Percentiles rank a stretch among this genome's conserved stretches.
These are phyloP conservation scores for Pangasius djambal DNA, from an alignment of 2,797 vertebrate species.

Conservation along the genomic window DNA sequence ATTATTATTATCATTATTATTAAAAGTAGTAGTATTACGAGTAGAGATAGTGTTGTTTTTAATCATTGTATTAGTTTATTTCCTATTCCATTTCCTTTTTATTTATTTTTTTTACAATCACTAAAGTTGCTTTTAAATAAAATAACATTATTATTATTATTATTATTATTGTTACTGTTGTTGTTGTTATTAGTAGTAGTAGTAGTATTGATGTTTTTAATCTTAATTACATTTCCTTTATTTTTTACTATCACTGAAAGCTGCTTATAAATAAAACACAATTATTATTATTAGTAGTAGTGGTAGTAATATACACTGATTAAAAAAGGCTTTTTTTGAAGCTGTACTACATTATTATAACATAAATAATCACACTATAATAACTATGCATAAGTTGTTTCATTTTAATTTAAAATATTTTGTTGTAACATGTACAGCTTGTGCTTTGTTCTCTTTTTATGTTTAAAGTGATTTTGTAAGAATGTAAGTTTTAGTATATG, in stretches of 20 bases:
- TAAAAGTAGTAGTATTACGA: not conserved
- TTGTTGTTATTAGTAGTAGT: not conserved
- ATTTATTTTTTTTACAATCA: not conserved
- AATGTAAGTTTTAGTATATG: not conserved
- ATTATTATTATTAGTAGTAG: no score
- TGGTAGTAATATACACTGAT: not conserved
- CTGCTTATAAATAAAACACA: not conserved
- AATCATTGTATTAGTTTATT: not conserved
- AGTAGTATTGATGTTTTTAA: no score
- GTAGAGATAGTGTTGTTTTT: not conserved
- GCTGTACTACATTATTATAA: not conserved
- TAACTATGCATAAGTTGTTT: not conserved
- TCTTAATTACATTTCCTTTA: not conserved
- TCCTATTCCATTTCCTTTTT: not conserved
- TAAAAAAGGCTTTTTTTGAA: not conserved
- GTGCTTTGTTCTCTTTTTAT: not conserved
- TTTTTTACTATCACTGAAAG: not conserved
- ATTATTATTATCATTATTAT: not conserved
- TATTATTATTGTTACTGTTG: not conserved
- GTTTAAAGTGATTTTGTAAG: not conserved
- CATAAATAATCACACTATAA: not conserved
- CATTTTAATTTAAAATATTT: not conserved
- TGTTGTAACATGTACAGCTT: not conserved
- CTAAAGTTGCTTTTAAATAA: not conserved
- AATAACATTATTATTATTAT: not conserved